These are phyloP conservation scores for Macrosiphum euphorbiae DNA, from an alignment of 2,888 invertebrate genomes.

Conservation along the genomic window DNA sequence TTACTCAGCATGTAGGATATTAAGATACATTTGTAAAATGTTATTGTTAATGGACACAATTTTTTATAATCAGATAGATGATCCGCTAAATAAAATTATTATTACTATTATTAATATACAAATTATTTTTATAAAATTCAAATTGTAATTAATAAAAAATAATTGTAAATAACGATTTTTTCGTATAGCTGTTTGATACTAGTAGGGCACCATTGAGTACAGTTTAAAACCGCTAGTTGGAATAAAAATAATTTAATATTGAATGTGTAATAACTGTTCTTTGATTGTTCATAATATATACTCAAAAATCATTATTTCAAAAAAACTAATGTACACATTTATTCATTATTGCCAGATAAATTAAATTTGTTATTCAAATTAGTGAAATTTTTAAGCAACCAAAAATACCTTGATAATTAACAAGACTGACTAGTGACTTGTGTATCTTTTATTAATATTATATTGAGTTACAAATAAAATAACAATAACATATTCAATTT, in stretches of 20 bases:
- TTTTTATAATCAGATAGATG: neutral
- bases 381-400: neutral
- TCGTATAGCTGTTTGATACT: neutral
- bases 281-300: neutral
- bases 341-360: neutral
- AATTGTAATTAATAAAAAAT: neutral
- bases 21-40: neutral
- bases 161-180: neutral
- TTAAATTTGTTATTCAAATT: neutral
- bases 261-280: neutral
- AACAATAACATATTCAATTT: neutral
- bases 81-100: neutral
- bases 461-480: neutral
- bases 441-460: neutral
- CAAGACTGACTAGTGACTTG: neutral
- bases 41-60: neutral
- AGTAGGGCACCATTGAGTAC: neutral
- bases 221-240: neutral
- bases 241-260: neutral
- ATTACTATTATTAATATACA: neutral
- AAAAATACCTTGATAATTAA: too few relatives aligned
- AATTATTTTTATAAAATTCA: neutral
- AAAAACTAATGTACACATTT: neutral
- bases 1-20: neutral
- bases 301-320: neutral